These are phyloP conservation scores for Trichogramma evanescens DNA, from an alignment of 2,888 invertebrate species.

Conservation along the genomic window DNA sequence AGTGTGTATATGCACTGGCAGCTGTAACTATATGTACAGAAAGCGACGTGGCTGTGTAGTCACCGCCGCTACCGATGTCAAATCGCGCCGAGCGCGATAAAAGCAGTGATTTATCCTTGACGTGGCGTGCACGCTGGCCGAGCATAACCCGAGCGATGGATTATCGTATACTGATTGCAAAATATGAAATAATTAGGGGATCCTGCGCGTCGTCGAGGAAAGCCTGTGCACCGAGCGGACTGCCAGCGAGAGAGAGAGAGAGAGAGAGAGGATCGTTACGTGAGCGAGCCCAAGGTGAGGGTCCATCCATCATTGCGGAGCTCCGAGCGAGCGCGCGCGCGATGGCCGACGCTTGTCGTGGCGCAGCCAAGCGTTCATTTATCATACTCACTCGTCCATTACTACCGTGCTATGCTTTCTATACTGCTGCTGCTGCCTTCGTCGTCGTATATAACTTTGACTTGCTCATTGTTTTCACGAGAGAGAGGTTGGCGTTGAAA, in stretches of 20 bases:
- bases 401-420: conserved; percentile 8
- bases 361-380: conserved; percentile 40
- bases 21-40: neutral
- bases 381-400: conserved; percentile 46
- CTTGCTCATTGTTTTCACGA: too few relatives aligned
- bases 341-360: conserved; percentile 42
- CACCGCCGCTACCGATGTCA: neutral
- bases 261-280: conserved; percentile 11
- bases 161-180: conserved; percentile 47
- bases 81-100: conserved; percentile 26
- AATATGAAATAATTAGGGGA: conserved; percentile 49
- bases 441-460: too few relatives aligned
- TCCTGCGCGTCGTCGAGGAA: conserved; percentile 24
- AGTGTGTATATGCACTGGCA: neutral
- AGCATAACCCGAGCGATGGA: conserved; percentile 40
- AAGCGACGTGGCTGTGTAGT: neutral
- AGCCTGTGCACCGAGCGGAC: conserved; percentile 1
- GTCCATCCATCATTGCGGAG: conserved; percentile 17
- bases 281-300: neutral
- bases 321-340: conserved; percentile 22
- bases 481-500: too few relatives aligned
- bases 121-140: conserved; percentile 32
- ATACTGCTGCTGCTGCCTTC: too few relatives aligned
- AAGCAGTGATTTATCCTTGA: conserved; percentile 44
- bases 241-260: conserved; percentile 15